Evolutionary conservation across 2,888 invertebrate species (phyloP), one percentile per base, ranked within the genome.

Genomic region (Macropis europaea): DNA sequence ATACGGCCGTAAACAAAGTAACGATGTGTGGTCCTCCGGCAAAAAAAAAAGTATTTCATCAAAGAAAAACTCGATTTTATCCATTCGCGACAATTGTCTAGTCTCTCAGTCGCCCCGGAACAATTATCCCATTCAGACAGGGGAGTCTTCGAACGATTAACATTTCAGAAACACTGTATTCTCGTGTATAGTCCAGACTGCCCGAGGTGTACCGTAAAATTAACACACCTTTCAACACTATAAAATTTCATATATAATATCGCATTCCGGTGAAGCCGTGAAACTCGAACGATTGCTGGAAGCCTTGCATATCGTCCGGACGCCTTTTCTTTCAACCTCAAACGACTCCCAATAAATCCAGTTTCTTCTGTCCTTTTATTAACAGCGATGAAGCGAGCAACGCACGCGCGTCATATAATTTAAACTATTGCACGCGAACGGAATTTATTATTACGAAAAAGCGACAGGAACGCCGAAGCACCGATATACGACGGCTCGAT

Each of bases 301-400:
- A 36, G 28, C 5, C 40, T 24, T 19, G n/a, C n/a, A 42, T 22
- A 57, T 9, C 19, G 38, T 26, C 26, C 7, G 2, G 19, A 17
- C 6, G 54, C 19, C 11, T n/a, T 45, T 19, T 40, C 11, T 7
- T 36, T 7, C 13, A 2, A 3, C 7, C 13, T 0, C 22, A 13
- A 38, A 30, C 36, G 22, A 11, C 50, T n/a, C 36, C 28, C 22
- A 15, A 52, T 52, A 62, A 66, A 66, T 66, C 34, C n/a, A 63
- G 32, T 30, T 43, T 15, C 28, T 17, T 42, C 48, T 50, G 54
- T 56, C 48, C 43, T 24, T 53, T 62, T 63, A 48, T 61, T 50
- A 17, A 26, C 17, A 7, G 6, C 17, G 6, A 30, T 47, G 42
- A 11, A 28, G 19, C 2, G 5, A 43, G 15, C 15, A 15, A 1